phyloP scores from a whole-genome alignment of 2,113 vertebrate species.

The Plecturocebus donacophilus region DNA sequence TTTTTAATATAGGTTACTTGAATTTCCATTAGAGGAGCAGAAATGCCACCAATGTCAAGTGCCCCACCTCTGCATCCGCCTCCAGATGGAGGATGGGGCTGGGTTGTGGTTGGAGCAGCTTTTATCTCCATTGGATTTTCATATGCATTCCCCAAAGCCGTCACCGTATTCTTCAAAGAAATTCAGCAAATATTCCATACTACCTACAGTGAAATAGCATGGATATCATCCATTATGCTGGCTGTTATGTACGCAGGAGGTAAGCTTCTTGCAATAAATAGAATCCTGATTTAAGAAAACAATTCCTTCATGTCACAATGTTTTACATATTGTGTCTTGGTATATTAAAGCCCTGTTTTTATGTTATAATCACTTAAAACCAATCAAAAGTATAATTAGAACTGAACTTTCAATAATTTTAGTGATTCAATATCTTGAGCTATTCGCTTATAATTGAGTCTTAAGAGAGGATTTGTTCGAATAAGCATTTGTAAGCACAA shows the following conservation, averaged over 20 bases:
- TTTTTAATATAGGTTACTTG: constrained; percentile 52
- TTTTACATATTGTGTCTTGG: not conserved
- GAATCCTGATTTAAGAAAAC: not conserved
- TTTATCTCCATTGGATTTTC: constrained; percentile 99
- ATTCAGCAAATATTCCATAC: constrained; percentile 94
- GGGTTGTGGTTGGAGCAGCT: constrained; percentile 92
- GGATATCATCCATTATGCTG: constrained; percentile 99
- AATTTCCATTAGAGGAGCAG: constrained; percentile 70
- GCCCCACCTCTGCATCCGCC: constrained; percentile 81
- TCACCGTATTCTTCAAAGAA: constrained; percentile 98
- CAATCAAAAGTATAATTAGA: not conserved
- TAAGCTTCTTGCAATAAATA: constrained; percentile 80
- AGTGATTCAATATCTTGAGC: not conserved
- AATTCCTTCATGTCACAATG: not conserved
- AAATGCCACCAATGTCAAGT: constrained; percentile 88
- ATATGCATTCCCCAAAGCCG: constrained; percentile 97
- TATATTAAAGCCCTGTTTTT: not conserved
- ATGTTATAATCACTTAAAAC: not conserved
- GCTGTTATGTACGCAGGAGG: constrained; percentile 99
- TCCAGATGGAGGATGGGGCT: constrained; percentile 98
- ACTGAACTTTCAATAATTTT: not conserved
- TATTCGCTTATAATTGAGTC: not conserved
- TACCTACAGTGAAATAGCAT: constrained; percentile 94
- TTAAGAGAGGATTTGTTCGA: not conserved
- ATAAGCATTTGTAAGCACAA: constrained; percentile 4